Evolutionary conservation across 2,888 invertebrate genomes (phyloP), one percentile per base, ranked within the genome.

Genomic region (Rhorus exstirpatorius): DNA sequence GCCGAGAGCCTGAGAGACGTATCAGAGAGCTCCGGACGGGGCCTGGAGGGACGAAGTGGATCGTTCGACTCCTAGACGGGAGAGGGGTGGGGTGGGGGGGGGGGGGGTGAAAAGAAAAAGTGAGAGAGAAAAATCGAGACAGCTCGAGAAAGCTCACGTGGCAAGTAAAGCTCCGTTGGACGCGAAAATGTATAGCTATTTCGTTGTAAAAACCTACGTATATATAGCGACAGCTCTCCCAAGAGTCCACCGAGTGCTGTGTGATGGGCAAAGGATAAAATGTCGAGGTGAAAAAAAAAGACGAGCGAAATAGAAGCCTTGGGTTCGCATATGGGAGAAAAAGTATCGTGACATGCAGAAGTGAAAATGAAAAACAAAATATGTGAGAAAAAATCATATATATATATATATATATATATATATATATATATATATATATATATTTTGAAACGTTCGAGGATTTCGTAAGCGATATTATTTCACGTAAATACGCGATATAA

Each of bases 341-440:
- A 55, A 26, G 12, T 44, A 6, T 31, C 35, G 8, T 19, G 58
- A 41, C 4, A 21, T 26, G 10, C 10, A 21, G 17, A 6, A 19
- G 24, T 26, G 41, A 71, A 44, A 58, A 14, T 60, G 67, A 72
- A 72, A 76, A 41, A 71, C 44, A 60, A 60, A 61, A 71, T 55
- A 67, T 38, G 46, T 31, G 35, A 46, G 35, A 6, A 3, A 12
- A n/a, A 53, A 44, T 68, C 35, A n/a, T 38, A 8, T 10, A n/a
- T n/a, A n/a, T n/a, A n/a, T n/a, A n/a, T n/a, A n/a, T n/a, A n/a
- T n/a, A n/a, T n/a, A n/a, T n/a, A n/a, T n/a, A n/a, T n/a, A n/a
- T n/a, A n/a, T n/a, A n/a, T n/a, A n/a, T n/a, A n/a, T n/a, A n/a
- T n/a, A n/a, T n/a, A n/a, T n/a, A n/a, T n/a, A n/a, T n/a, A n/a